These are phyloP conservation scores for Lepidonotus clava DNA, from an alignment of 2,888 invertebrate genomes.

Conservation along the genomic window DNA sequence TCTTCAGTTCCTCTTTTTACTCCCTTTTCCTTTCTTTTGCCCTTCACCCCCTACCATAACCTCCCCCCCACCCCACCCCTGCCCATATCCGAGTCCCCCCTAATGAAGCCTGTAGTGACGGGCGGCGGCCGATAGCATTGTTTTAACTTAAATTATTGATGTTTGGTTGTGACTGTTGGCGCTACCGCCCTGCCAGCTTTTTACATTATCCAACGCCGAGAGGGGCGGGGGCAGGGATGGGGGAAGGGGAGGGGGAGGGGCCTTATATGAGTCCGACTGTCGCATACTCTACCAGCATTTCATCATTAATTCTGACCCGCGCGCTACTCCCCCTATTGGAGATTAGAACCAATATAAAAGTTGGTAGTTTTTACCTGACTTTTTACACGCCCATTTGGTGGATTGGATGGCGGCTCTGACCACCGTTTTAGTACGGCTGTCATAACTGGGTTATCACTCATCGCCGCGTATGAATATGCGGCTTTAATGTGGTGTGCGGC, in stretches of 20 bases:
- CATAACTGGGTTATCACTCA: too few species aligned
- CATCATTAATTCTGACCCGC: too few species aligned
- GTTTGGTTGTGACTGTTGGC: not conserved
- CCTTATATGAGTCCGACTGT: too few species aligned
- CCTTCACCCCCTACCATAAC: not conserved
- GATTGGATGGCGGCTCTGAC: too few species aligned
- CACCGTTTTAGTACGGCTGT: too few species aligned
- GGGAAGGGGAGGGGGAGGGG: not conserved
- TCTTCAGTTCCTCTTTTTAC: not conserved
- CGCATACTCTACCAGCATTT: too few species aligned
- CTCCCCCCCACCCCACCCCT: not conserved
- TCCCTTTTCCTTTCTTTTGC: not conserved
- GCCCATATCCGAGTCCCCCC: not conserved
- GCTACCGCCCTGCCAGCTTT: not conserved
- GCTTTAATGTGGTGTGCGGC: too few species aligned
- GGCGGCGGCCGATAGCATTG: not conserved
- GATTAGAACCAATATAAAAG: too few species aligned
- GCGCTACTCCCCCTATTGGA: too few species aligned
- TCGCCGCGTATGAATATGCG: too few species aligned
- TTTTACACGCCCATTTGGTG: too few species aligned
- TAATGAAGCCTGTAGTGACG: not conserved
- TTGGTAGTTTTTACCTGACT: too few species aligned
- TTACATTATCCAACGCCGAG: not conserved
- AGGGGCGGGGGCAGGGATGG: not conserved
- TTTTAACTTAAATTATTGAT: slow-evolving; percentile 36